Evolutionary conservation across 1,140 invertebrate species (phyloP).

Genomic region (Brachystomella parvula): DNA sequence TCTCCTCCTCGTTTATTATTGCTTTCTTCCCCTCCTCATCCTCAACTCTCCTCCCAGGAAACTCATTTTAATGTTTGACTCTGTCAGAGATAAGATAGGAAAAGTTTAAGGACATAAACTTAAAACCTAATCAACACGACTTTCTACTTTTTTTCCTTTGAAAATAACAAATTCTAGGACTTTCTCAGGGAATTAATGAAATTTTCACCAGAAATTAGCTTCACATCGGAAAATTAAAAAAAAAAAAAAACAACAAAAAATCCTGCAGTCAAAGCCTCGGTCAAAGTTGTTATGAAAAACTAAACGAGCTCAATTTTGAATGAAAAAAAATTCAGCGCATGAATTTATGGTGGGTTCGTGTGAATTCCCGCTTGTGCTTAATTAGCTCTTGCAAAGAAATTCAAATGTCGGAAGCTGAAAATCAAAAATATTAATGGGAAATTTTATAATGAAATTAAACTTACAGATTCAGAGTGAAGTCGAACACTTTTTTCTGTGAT

Average conservation of each 20-base stretch:
- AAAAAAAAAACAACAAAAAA: not conserved
- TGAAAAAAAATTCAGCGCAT: not conserved
- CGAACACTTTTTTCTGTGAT: constrained; percentile 74
- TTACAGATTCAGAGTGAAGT: constrained; percentile 53
- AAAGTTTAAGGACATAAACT: constrained; percentile 3
- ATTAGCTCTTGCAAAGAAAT: not conserved
- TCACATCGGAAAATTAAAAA: not conserved
- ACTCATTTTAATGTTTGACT: not conserved
- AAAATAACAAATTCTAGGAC: not conserved
- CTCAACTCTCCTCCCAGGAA: not conserved
- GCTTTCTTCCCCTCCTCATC: not conserved
- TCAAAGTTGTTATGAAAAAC: constrained; percentile 8
- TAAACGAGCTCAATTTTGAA: not conserved
- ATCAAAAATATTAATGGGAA: not conserved
- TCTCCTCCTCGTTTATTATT: not conserved
- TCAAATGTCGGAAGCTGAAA: not conserved
- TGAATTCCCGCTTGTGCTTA: not conserved
- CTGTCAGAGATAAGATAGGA: not conserved
- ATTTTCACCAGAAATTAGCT: not conserved
- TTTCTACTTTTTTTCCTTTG: not conserved
- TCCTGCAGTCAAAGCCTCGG: not conserved
- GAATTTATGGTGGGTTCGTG: not conserved
- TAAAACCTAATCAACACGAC: constrained; percentile 2
- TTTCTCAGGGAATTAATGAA: not conserved
- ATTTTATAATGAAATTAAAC: constrained; percentile 41